Percentiles rank a stretch among this genome's conserved stretches.
These are phyloP conservation scores for Scalopus aquaticus DNA, from an alignment of 2,113 vertebrate genomes.

Conservation along the genomic window DNA sequence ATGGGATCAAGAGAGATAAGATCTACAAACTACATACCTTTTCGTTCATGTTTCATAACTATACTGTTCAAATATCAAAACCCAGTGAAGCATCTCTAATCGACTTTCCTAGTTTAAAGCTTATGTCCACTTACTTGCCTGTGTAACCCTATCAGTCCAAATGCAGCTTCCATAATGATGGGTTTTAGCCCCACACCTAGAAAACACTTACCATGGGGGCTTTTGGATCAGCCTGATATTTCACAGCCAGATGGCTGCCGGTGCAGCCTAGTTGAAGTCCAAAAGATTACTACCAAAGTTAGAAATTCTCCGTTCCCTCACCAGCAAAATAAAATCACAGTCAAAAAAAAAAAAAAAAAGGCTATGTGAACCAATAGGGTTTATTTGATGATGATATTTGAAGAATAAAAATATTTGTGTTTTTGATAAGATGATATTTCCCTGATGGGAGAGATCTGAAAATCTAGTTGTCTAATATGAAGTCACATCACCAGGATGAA, in stretches of 20 bases:
- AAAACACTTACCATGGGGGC: not conserved
- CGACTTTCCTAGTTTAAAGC: not conserved
- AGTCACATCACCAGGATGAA: conserved; percentile 1
- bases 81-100: not conserved
- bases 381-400: not conserved
- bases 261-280: not conserved
- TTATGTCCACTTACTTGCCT: not conserved
- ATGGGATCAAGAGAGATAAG: not conserved
- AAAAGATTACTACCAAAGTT: not conserved
- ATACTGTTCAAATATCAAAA: not conserved
- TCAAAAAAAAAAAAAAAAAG: conserved; percentile 2
- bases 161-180: not conserved
- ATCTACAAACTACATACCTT: not conserved
- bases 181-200: not conserved
- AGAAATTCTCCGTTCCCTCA: not conserved
- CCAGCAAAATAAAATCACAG: not conserved
- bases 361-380: not conserved
- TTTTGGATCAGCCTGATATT: not conserved
- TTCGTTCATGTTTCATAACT: not conserved
- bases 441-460: not conserved
- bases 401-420: not conserved
- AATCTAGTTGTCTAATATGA: not conserved
- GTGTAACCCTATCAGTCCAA: not conserved
- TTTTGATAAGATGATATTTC: not conserved
- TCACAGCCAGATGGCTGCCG: not conserved